Base-by-base conservation (phyloP, 2,113 vertebrate genomes). In the Heterotis niloticus region DNA sequence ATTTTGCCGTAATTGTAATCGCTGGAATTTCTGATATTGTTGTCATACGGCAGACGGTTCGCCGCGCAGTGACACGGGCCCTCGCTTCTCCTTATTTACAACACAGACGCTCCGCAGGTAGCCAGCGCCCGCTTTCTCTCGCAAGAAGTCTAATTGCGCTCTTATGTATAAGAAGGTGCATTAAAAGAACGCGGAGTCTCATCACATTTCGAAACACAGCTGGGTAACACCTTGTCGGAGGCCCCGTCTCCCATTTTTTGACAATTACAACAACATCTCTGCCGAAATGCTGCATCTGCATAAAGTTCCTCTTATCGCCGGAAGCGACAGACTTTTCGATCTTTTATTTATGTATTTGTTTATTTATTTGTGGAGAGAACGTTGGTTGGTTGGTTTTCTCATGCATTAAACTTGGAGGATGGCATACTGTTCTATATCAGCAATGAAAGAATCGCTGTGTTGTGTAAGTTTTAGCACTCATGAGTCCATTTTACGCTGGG, bases 171-270 rank as follows among this genome's bases (percentile, higher is more conserved):
- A 44, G 34, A 44, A 91, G 93, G 81, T 80, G 91, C 91, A 91
- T 91, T 10, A 28, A 77, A 70, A 34, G 68, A 64, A 83, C 82
- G 84, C 26, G 79, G 84, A 91, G 91, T 92, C 91, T 93, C 88
- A 86, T 89, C 91, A 89, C 91, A 44, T 93, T 95, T 94, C 93
- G 91, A 94, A 94, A 93, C 92, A 94, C 93, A 94, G 94, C 94
- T 92, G 94, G 93, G 95, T 94, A 95, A 94, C 94, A 94, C 94
- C 93, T 94, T 94, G 93, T 94, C 94, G 94, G 91, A 89, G 88
- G 87, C 83, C 89, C 89, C 91, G 89, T 84, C 92, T 92, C 90
- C 90, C 80, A 52, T 90, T 44, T 87, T 90, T 90, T 95, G 95
- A 95, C 84, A 87, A 87, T 88, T 89, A 92, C 91, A 91, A 87